Evolutionary conservation across 2,888 invertebrate genomes (phyloP).

Genomic region (Heterodera filipjevi): DNA sequence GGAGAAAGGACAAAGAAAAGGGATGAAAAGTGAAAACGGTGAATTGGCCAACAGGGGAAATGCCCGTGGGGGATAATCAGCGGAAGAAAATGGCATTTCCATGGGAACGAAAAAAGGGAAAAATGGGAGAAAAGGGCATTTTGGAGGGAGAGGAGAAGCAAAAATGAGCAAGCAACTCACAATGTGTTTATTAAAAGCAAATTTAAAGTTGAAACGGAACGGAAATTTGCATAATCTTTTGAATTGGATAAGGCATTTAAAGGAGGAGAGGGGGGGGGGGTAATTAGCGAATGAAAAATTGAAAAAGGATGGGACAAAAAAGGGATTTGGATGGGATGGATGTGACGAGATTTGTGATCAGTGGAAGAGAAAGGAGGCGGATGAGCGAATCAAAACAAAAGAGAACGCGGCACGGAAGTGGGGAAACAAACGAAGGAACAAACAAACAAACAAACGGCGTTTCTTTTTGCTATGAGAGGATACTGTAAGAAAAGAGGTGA

Average conservation of each 20-base stretch:
- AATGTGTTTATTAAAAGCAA: background rate
- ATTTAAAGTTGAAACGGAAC: background rate
- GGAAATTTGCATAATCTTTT: background rate
- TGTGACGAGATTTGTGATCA: background rate
- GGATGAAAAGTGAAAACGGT: background rate
- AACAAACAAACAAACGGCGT: too few relatives aligned
- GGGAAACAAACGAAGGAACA: too few relatives aligned
- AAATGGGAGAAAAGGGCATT: background rate
- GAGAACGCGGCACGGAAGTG: background rate
- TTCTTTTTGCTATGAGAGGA: background rate
- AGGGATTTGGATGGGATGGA: background rate
- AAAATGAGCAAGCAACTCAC: too few relatives aligned
- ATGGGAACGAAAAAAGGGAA: background rate
- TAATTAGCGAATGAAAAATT: background rate
- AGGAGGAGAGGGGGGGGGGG: background rate
- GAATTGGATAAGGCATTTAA: background rate
- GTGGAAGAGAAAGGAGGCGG: background rate
- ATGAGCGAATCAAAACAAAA: background rate
- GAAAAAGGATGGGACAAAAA: background rate
- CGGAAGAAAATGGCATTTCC: background rate
- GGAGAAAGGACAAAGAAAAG: background rate
- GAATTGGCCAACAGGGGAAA: background rate
- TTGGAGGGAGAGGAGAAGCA: too few relatives aligned
- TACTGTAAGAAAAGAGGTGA: background rate
- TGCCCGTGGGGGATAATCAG: slow-evolving; percentile 4